A percentile compares a stretch with the other conserved stretches of the same genome.
Evolutionary conservation across 2,113 vertebrate genomes (phyloP).

Genomic region (Isichthys henryi): DNA sequence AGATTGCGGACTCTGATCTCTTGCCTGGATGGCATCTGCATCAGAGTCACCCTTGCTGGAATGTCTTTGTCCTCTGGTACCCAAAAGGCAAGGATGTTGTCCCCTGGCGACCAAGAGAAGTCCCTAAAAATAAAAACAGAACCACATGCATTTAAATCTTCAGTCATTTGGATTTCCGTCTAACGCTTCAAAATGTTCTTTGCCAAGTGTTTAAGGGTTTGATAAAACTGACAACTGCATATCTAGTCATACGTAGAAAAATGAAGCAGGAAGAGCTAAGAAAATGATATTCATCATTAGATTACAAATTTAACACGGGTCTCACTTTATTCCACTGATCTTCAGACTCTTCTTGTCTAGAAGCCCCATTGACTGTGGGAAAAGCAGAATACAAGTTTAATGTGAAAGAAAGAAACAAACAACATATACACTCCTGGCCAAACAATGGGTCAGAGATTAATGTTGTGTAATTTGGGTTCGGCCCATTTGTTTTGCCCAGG

Average conservation of each 20-base stretch:
- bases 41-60: conserved; percentile 94
- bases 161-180: neutral
- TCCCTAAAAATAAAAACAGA: conserved; percentile 62
- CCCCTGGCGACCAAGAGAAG: conserved; percentile 97
- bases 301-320: conserved; percentile 1
- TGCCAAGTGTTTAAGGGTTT: neutral
- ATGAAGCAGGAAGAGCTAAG: neutral
- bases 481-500: neutral
- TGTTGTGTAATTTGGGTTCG: neutral
- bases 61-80: conserved; percentile 98
- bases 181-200: neutral
- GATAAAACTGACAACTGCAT: neutral
- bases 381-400: conserved; percentile 15
- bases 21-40: conserved; percentile 89
- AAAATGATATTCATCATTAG: neutral
- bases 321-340: conserved; percentile 93
- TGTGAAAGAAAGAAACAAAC: neutral
- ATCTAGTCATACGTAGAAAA: neutral
- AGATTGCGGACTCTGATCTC: conserved; percentile 93
- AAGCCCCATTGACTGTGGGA: conserved; percentile 85
- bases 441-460: neutral
- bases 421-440: neutral
- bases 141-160: neutral
- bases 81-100: conserved; percentile 98
- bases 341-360: conserved; percentile 98